These are phyloP conservation scores for Phainopepla nitens DNA, from an alignment of 2,113 vertebrate species.

Conservation along the genomic window DNA sequence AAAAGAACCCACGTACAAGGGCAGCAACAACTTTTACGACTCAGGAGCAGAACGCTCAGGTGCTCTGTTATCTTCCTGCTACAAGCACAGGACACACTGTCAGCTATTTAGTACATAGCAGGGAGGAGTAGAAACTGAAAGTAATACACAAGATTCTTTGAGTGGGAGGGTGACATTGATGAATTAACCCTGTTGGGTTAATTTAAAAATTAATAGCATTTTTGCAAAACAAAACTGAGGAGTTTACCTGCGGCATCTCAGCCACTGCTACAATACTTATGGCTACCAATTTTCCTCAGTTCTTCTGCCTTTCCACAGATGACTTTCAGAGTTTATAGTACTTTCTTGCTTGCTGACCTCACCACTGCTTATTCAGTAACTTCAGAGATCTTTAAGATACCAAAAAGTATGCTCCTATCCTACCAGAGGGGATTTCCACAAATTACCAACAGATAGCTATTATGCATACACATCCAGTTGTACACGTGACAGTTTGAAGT, in stretches of 20 bases:
- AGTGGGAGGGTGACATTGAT: not conserved
- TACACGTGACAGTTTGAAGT: not conserved
- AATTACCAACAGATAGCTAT: not conserved
- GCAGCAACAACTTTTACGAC: not conserved
- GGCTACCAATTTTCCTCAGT: not conserved
- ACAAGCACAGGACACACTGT: not conserved
- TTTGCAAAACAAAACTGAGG: not conserved
- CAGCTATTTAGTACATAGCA: not conserved
- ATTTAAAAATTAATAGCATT: not conserved
- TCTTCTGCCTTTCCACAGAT: not conserved
- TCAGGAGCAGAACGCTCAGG: not conserved
- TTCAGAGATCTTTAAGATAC: not conserved
- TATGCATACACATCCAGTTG: accelerated
- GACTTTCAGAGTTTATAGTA: not conserved
- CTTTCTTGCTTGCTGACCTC: not conserved
- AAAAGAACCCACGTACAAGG: not conserved
- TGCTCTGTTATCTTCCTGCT: not conserved
- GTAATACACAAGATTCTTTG: not conserved
- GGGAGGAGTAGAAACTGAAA: not conserved
- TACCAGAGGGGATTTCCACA: not conserved
- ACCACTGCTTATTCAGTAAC: not conserved
- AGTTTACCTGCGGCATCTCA: not conserved
- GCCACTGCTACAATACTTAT: not conserved
- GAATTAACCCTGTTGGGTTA: not conserved
- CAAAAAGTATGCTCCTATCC: accelerated